These are phyloP conservation scores for Podarcis muralis DNA, from an alignment of 2,113 vertebrate genomes.

Conservation along the genomic window DNA sequence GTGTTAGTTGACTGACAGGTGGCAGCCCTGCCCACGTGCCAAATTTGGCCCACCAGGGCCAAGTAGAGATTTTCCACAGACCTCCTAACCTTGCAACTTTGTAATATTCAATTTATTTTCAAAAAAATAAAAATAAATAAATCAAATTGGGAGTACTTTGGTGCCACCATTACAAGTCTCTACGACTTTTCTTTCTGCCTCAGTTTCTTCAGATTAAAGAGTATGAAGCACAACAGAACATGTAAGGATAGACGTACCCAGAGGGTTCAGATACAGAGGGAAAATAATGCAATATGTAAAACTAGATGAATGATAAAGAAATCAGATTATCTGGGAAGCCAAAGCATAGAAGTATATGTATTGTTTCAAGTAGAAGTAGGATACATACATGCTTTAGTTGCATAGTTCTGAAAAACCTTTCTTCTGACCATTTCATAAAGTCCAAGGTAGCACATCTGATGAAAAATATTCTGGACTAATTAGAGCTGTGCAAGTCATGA, in stretches of 20 bases:
- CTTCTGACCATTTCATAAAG: not conserved
- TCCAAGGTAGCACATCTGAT: not conserved
- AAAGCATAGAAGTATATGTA: not conserved
- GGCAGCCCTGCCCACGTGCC: too few species aligned
- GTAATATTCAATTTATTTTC: not conserved
- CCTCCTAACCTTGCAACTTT: not conserved
- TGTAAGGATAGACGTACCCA: not conserved
- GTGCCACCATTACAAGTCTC: not conserved
- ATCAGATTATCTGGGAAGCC: not conserved
- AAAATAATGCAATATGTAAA: not conserved
- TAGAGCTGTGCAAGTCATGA: too few species aligned
- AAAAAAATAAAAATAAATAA: not conserved
- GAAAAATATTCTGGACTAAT: too few species aligned
- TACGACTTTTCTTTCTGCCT: not conserved
- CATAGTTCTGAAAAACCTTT: not conserved
- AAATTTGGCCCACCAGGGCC: not conserved
- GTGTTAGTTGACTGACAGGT: too few species aligned
- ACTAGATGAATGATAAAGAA: not conserved
- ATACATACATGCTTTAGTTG: too few species aligned
- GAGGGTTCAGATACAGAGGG: not conserved
- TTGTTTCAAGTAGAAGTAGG: not conserved
- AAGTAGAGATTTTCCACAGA: not conserved
- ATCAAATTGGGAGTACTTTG: not conserved
- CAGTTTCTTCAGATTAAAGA: not conserved
- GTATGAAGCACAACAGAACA: not conserved